phyloP scores from a whole-genome alignment of 2,797 vertebrate genomes.

The Xenentodon cancila region DNA sequence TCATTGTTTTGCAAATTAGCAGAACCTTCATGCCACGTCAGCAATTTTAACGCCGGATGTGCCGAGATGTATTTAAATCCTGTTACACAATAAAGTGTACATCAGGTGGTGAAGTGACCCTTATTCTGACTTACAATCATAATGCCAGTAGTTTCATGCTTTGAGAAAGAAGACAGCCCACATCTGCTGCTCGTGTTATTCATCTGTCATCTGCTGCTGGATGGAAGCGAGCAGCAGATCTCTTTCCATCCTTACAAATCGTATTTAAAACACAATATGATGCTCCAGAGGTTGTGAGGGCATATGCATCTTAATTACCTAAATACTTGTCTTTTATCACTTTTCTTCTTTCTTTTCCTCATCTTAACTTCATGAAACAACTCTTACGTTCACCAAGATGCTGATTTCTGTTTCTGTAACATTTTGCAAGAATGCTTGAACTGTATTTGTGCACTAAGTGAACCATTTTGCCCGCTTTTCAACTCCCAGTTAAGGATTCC shows the following conservation, averaged over 20 bases:
- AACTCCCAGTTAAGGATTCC: constrained; percentile 15
- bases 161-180: constrained; percentile 35
- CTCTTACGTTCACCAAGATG: accelerated
- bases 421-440: constrained; percentile 2
- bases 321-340: not conserved
- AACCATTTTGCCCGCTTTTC: constrained; percentile 16
- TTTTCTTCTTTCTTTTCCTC: not conserved
- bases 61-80: constrained; percentile 1
- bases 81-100: not conserved
- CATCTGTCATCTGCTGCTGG: constrained; percentile 60
- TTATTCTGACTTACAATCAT: constrained; percentile 5
- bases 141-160: constrained; percentile 13
- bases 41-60: constrained; percentile 7
- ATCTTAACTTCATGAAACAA: not conserved
- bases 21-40: not conserved
- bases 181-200: constrained; percentile 41
- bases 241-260: constrained; percentile 13
- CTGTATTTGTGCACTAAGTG: not conserved
- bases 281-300: constrained; percentile 26
- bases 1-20: constrained; percentile 32
- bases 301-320: constrained; percentile 12
- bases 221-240: constrained; percentile 50
- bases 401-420: not conserved
- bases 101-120: not conserved
- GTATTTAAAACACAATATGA: constrained; percentile 27